Base-by-base conservation (phyloP, 2,113 vertebrate species). In the Rhinopomastus cyanomelas region DNA sequence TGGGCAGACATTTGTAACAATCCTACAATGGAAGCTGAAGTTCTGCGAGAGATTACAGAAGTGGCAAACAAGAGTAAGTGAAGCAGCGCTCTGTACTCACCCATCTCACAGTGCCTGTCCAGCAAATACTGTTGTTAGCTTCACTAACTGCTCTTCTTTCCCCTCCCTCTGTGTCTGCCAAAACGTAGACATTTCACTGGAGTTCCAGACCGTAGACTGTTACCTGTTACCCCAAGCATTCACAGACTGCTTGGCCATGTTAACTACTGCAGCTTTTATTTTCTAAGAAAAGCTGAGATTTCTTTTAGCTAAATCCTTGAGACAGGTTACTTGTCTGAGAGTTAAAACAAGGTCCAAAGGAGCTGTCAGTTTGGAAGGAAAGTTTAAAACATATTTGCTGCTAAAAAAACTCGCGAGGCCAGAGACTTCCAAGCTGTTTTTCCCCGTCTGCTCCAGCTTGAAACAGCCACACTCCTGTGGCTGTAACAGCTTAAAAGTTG, bases 1-100 rank as follows among this genome's bases (percentile, higher is more conserved):
- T 99, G 98, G 98, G 98, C 98, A 69, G 99, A 99, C 79, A 97
- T 99, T 93, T 99, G 99, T 95, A 99, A 98, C 90, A 97, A 99
- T n/a, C 97, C 98, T 7, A 96, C 95, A 11, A 98, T 99, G 98
- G 99, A 99, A 93, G 97, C 97, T 29, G 98, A 98, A 94, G 98
- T 99, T 55, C 97, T 99, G 80, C 98, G 69, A 74, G 98, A 98
- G 95, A 99, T 99, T 90, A 99, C 98, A 90, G 97, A 98, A 65
- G 98, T 98, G 36, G 98, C 99, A 83, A 96, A 97, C 85, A 98
- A 98, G 93, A 98, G 99, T 99, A 98, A 99, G 99, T 95, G 72
- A 53, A n/a, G 27, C 32, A 5, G 46, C 49, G 12, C 14, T 2
- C 23, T 46, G 29, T 51, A 66, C 32, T 44, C 30, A 15, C 73